phyloP scores from a whole-genome alignment of 2,113 vertebrate species.

The Ageneiosus marmoratus region DNA sequence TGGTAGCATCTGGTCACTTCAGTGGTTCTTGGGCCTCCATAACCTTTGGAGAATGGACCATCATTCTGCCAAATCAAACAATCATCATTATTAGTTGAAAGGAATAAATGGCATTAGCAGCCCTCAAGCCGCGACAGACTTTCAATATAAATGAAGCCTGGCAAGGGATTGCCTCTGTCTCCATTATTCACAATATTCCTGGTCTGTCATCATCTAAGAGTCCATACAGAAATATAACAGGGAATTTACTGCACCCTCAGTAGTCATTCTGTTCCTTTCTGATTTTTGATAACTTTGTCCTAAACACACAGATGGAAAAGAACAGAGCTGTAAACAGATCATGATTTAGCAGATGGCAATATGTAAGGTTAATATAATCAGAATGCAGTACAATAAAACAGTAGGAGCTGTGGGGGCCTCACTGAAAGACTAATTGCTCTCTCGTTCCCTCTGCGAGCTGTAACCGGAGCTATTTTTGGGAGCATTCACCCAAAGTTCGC shows the following conservation, averaged over 20 bases:
- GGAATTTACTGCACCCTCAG: not conserved
- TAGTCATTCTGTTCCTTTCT: too few species aligned
- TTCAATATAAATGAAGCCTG: conserved; percentile 30
- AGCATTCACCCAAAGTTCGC: conserved; percentile 48
- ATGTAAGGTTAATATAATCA: conserved; percentile 26
- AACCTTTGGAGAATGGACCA: not conserved
- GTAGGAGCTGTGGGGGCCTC: conserved; percentile 23
- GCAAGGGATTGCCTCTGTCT: conserved; percentile 9
- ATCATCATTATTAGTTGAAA: conserved; percentile 49
- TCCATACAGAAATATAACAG: conserved; percentile 21
- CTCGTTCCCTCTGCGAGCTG: conserved; percentile 24
- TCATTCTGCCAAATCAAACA: conserved; percentile 31
- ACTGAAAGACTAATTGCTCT: conserved; percentile 38
- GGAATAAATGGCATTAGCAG: conserved; percentile 46
- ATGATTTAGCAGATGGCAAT: conserved; percentile 12
- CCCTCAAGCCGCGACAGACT: conserved; percentile 29
- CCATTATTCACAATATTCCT: conserved; percentile 38
- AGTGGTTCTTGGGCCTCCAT: conserved; percentile 17
- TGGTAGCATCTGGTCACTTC: conserved; percentile 25
- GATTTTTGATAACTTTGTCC: conserved; percentile 6
- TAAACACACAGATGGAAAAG: not conserved
- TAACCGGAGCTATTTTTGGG: conserved; percentile 54
- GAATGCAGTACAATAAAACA: conserved; percentile 40
- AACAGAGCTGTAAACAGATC: not conserved
- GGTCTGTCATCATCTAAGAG: not conserved